Percentiles rank a stretch among this genome's conserved stretches.
phyloP scores from a whole-genome alignment of 1,140 invertebrate species.

The Odontomachus brunneus region DNA sequence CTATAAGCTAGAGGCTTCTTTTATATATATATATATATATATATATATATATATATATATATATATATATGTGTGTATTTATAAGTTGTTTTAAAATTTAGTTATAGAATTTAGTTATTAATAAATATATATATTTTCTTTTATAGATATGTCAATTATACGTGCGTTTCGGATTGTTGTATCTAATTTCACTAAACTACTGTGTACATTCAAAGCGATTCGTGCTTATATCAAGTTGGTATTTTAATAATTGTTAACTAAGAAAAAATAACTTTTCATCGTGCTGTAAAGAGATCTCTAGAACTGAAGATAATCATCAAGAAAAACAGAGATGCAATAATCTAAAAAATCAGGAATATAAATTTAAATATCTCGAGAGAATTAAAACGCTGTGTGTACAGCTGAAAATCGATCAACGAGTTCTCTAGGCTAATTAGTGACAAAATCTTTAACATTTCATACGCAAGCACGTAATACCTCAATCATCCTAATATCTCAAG shows the following conservation, averaged over 20 bases:
- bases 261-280: too few species aligned
- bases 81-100: neutral
- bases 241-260: too few species aligned
- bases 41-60: neutral
- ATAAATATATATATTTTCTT: too few species aligned
- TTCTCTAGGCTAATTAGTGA: neutral
- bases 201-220: too few species aligned
- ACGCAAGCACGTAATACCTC: conserved; percentile 35
- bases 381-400: neutral
- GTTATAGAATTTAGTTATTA: neutral
- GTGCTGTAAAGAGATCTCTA: too few species aligned
- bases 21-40: neutral
- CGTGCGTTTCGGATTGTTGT: too few species aligned
- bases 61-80: neutral
- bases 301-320: too few species aligned
- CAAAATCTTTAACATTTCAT: conserved; percentile 8
- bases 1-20: neutral
- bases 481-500: neutral
- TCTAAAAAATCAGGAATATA: neutral
- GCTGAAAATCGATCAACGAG: too few species aligned
- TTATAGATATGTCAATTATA: too few species aligned
- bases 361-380: neutral
- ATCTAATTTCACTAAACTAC: too few species aligned
- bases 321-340: too few species aligned
- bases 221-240: too few species aligned